Percentiles rank a stretch among this genome's conserved stretches.
Conservation (phyloP, 1,140 invertebrate genomes). For the Psilanteris sp. region DNA sequence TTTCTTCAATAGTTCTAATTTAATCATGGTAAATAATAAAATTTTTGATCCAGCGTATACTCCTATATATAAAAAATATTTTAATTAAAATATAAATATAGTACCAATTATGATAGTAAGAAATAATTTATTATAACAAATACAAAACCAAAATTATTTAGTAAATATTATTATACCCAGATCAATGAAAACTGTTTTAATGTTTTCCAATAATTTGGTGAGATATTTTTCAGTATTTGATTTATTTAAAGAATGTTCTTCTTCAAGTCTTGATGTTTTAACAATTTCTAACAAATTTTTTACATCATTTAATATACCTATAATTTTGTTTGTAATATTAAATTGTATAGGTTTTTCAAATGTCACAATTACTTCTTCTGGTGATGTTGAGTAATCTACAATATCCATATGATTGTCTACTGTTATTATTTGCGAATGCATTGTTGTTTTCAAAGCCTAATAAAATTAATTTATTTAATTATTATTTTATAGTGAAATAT, state of each 20-base stretch:
- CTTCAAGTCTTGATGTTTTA: too few species aligned
- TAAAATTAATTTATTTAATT: constrained; percentile 4
- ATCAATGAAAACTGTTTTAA: too few species aligned
- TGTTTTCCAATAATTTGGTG: too few species aligned
- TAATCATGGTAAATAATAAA: constrained; percentile 81
- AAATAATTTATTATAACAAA: too few species aligned
- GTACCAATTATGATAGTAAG: too few species aligned
- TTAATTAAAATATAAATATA: not conserved
- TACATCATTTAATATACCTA: constrained; percentile 30
- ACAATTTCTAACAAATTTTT: not conserved
- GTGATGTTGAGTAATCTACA: too few species aligned
- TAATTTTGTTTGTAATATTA: constrained; percentile 7
- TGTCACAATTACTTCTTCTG: too few species aligned
- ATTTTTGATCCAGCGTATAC: constrained; percentile 82
- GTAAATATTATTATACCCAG: too few species aligned
- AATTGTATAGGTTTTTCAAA: constrained; percentile 47
- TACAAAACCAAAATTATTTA: too few species aligned
- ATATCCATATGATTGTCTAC: too few species aligned
- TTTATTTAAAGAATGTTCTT: too few species aligned
- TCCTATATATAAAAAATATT: constrained; percentile 50
- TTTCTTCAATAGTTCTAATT: constrained; percentile 83
- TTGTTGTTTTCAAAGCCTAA: constrained; percentile 86
- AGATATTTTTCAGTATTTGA: too few species aligned
- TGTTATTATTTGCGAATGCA: constrained; percentile 86
- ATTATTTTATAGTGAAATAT: not conserved